phyloP scores from a whole-genome alignment of 2,797 vertebrate species.

The Benthosema pterotum region DNA sequence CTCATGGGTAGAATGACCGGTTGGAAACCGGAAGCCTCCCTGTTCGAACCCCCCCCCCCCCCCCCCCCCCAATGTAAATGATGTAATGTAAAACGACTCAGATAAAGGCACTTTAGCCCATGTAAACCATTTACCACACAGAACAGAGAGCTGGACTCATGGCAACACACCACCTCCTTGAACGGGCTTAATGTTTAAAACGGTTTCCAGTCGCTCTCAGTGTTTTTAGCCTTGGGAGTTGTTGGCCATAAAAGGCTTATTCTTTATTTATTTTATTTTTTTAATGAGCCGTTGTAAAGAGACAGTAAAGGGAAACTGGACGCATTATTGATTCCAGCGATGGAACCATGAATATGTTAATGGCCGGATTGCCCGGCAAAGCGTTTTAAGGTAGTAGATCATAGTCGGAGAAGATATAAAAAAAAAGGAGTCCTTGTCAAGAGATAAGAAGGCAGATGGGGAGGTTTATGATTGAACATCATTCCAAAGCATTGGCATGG shows the following conservation, averaged over 20 bases:
- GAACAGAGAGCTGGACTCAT: no score
- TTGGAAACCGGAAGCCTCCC: no score
- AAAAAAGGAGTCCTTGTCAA: slow-evolving; percentile 47
- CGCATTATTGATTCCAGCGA: slow-evolving; percentile 57
- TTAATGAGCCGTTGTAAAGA: slow-evolving; percentile 48
- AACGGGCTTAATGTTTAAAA: no score
- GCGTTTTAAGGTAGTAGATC: slow-evolving; percentile 54
- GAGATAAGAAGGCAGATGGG: slow-evolving; percentile 59
- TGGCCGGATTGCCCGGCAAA: slow-evolving; percentile 23
- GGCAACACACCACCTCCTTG: no score
- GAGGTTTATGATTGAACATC: slow-evolving; percentile 50
- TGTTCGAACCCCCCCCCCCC: no score
- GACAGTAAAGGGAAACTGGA: slow-evolving; percentile 51
- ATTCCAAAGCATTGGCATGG: slow-evolving; percentile 51
- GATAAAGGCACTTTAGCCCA: no score
- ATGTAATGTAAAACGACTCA: no score
- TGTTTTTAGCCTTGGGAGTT: slow-evolving; percentile 18
- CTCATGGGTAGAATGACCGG: no score
- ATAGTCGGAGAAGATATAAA: slow-evolving; percentile 45
- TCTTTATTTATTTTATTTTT: no score
- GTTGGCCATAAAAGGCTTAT: slow-evolving; percentile 21
- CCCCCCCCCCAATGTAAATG: no score
- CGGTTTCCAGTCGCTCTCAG: no score
- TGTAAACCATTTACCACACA: no score
- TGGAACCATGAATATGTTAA: slow-evolving; percentile 46